Evolutionary conservation across 1,140 invertebrate genomes (phyloP), one percentile per base, ranked within the genome.

Genomic region (Liolophura sinensis): DNA sequence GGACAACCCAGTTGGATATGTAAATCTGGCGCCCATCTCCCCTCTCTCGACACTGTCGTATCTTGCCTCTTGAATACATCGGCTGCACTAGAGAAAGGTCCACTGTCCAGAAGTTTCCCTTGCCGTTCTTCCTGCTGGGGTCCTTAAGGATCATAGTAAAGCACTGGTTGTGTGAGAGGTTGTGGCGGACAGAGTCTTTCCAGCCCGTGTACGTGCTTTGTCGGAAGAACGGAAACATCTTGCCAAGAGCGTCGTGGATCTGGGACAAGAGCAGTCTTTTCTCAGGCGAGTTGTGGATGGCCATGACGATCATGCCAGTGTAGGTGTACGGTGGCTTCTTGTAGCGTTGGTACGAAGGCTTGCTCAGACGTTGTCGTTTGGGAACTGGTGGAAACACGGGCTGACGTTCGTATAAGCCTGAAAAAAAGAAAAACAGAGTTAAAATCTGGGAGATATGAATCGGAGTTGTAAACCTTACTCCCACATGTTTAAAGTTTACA

Each of bases 251-350:
- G n/a, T 90, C 89, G 79, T 96, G 96, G 51, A 97, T 97, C 85
- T 96, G 94, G 67, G 91, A 94, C 0, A 97, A 87, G 0, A 94
- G 96, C 9, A 96, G 84, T 49, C 91, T 85, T 76, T 94, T 95
- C 12, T 89, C 89, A 0, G 93, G 93, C 20, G 94, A 95, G 72
- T 92, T 91, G 77, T 94, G 91, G 67, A 97, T 97, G 1, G 95
- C 95, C 92, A 96, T 96, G 0, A 94, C 93, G 25, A 97, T 97
- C 60, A 97, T 86, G 9, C 94, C 93, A 64, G 96, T 97, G 82
- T 97, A 97, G 5, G 93, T 95, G 70, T 92, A 93, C 0, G 94
- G 94, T 4, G 95, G 95, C 75, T 97, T 97, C 77, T 57, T 56
- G 27, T 67, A 60, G 20, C 61, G 51, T 40, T 64, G 61, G 20